Percentiles rank a stretch among this genome's conserved stretches.
Evolutionary conservation across 2,888 invertebrate genomes (phyloP).

Genomic region (Nomada ferruginata): DNA sequence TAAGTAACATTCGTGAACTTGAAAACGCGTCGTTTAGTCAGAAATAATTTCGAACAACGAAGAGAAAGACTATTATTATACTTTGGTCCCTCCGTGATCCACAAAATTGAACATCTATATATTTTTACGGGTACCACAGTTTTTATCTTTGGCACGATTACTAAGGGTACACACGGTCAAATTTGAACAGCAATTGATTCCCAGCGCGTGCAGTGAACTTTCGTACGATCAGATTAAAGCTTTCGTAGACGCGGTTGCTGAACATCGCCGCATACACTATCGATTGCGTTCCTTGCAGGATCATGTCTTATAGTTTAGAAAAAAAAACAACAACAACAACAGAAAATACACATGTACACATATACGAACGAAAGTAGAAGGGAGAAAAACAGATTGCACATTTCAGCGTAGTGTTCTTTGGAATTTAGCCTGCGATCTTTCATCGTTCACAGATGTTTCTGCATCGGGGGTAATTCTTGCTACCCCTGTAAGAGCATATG

Average conservation of each 20-base stretch:
- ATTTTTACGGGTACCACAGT: constrained; percentile 68
- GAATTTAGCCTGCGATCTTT: constrained; percentile 1
- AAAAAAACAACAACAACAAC: not conserved
- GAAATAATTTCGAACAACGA: constrained; percentile 31
- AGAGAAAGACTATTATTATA: constrained; percentile 31
- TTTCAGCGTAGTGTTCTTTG: not conserved
- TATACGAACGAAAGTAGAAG: not conserved
- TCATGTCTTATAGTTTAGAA: not conserved
- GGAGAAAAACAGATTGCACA: no score
- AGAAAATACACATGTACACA: not conserved
- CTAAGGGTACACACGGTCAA: constrained; percentile 70
- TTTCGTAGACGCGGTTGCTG: constrained; percentile 5
- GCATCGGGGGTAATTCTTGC: not conserved
- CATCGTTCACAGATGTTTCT: not conserved
- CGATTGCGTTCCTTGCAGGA: not conserved
- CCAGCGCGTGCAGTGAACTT: constrained; percentile 31
- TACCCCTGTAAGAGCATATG: not conserved
- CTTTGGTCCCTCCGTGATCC: constrained; percentile 70
- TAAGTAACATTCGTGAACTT: constrained; percentile 5
- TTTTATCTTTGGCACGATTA: constrained; percentile 75
- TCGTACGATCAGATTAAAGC: not conserved
- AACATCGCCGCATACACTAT: constrained; percentile 30
- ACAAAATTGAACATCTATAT: constrained; percentile 58
- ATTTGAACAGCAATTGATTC: constrained; percentile 63
- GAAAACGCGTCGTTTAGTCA: not conserved